Percentiles rank a stretch among this genome's conserved stretches.
Evolutionary conservation across 2,888 invertebrate genomes (phyloP).

Genomic region (Daptonema setosum): DNA sequence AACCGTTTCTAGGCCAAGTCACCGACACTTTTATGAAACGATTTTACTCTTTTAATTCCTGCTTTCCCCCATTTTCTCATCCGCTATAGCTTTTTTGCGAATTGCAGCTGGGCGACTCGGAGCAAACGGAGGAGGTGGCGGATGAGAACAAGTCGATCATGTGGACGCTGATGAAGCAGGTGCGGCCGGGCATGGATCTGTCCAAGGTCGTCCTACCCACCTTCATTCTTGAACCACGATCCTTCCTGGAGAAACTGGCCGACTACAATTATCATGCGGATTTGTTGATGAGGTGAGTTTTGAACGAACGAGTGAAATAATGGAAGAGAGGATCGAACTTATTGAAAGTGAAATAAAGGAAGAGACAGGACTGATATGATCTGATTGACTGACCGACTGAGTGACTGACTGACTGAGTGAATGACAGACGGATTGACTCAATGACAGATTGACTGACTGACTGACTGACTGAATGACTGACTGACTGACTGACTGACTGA

Average conservation of each 20-base stretch:
- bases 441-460: too few species aligned
- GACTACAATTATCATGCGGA: conserved; percentile 87
- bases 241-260: conserved; percentile 71
- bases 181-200: conserved; percentile 82
- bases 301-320: too few species aligned
- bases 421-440: too few species aligned
- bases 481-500: too few species aligned
- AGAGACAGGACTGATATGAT: too few species aligned
- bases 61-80: not conserved
- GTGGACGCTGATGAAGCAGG: conserved; percentile 82
- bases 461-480: too few species aligned
- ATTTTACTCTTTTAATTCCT: not conserved
- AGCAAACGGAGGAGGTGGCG: conserved; percentile 63
- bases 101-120: not conserved
- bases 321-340: too few species aligned
- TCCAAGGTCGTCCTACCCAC: conserved; percentile 78
- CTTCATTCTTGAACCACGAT: conserved; percentile 74
- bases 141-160: conserved; percentile 83
- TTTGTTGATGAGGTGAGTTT: conserved; percentile 50
- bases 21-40: too few species aligned
- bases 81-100: not conserved
- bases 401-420: too few species aligned
- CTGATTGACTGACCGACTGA: too few species aligned
- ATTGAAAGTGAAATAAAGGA: too few species aligned
- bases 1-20: too few species aligned